Evolutionary conservation across 2,797 vertebrate genomes (phyloP).

Genomic region (Sebastiscus tertius): DNA sequence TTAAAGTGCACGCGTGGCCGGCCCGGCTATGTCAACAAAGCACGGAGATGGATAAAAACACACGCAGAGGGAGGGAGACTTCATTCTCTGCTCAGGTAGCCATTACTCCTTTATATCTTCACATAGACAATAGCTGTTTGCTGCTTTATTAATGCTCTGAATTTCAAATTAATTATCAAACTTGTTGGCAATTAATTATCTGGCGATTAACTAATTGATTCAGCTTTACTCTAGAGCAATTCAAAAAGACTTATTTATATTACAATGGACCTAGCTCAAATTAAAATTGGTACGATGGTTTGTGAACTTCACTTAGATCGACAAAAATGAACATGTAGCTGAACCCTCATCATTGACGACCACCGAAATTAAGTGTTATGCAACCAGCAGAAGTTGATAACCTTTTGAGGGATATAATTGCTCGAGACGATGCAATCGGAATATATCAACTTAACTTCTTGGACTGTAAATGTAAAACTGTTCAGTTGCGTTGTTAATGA

Average conservation of each 20-base stretch:
- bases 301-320: background rate
- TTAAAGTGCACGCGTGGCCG: accelerated
- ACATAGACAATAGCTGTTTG: no score
- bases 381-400: background rate
- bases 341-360: background rate
- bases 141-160: no score
- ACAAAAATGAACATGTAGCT: background rate
- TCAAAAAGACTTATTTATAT: background rate
- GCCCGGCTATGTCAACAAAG: background rate
- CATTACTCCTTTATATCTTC: accelerated
- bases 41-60: background rate
- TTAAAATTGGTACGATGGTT: background rate
- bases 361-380: background rate
- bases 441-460: background rate
- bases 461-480: background rate
- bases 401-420: background rate
- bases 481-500: background rate
- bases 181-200: background rate
- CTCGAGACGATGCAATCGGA: background rate
- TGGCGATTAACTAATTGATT: background rate
- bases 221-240: no score
- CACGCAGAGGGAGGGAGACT: no score
- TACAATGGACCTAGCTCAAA: background rate
- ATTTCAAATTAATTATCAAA: background rate
- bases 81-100: no score